Evolutionary conservation across 1,140 invertebrate genomes (phyloP), one percentile per base, ranked within the genome.

Genomic region (Eumaeus atala): DNA sequence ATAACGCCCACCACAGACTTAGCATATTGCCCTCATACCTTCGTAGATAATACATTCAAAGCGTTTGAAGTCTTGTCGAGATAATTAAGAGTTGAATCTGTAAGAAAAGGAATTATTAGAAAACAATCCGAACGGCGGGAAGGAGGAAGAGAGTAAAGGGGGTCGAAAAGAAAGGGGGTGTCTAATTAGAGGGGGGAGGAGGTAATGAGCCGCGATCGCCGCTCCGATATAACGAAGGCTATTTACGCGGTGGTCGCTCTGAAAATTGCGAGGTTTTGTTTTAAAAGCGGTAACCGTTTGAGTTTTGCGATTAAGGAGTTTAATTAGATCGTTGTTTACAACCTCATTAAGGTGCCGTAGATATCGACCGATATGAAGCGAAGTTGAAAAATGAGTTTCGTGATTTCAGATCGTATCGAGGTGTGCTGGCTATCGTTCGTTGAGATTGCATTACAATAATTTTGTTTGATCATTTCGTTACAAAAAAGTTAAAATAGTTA

Each of bases 261-360:
- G 67, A 84, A 82, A 84, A 84, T 84, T 79, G 83, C 78, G 74
- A 78, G 78, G 77, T 83, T 83, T 86, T 82, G 78, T 86, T 84
- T 84, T 82, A 82, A 84, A 84, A 82, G 80, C 82, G 77, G 77
- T 82, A 78, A 81, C 82, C 78, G 79, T 84, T 86, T 86, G 80
- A 86, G 83, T 86, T 83, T 84, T 75, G 80, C 81, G 83, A 86
- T 86, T 84, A 86, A 86, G 80, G 80, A 86, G 80, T 86, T 86
- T 84, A 86, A 86, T 86, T 84, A 86, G 79, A 81, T 77, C 72
- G 77, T 86, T 86, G 79, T 86, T 86, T 86, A 86, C 80, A 86
- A 84, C 77, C 83, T 84, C 83, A 83, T 86, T 86, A 86, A 72
- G 68, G 74, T 69, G 71, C 68, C 70, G 67, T 72, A 65, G 77